Conservation (phyloP, 2,797 vertebrate species). For the Poeciliopsis paucimaculata region DNA sequence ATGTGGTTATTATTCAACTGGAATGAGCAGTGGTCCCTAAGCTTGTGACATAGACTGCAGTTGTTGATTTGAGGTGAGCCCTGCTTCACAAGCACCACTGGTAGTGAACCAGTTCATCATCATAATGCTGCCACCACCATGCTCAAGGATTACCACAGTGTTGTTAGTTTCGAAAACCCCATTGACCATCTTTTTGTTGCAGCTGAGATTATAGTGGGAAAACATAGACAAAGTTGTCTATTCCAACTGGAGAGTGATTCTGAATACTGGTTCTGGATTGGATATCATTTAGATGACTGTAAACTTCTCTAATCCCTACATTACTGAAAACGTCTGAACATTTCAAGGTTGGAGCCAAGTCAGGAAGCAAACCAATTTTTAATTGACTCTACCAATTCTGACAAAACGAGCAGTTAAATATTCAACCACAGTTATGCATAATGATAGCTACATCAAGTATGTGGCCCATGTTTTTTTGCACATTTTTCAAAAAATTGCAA, state of each 20-base stretch:
- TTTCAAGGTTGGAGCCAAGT: background rate
- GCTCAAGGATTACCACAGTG: background rate
- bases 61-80: background rate
- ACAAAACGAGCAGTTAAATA: background rate
- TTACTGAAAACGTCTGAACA: background rate
- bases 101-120: background rate
- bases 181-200: background rate
- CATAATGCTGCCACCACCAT: background rate
- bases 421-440: background rate
- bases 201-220: background rate
- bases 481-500: background rate
- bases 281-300: background rate
- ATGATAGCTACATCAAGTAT: background rate
- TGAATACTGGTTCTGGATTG: background rate
- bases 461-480: background rate
- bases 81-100: background rate
- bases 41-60: background rate
- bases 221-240: background rate
- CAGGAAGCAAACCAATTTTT: background rate
- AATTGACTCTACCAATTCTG: background rate
- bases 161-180: background rate
- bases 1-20: background rate
- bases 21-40: background rate
- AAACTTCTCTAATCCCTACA: background rate
- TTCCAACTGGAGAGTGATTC: background rate